These are phyloP conservation scores for Manis javanica DNA, from an alignment of 2,797 vertebrate species.

Conservation along the genomic window DNA sequence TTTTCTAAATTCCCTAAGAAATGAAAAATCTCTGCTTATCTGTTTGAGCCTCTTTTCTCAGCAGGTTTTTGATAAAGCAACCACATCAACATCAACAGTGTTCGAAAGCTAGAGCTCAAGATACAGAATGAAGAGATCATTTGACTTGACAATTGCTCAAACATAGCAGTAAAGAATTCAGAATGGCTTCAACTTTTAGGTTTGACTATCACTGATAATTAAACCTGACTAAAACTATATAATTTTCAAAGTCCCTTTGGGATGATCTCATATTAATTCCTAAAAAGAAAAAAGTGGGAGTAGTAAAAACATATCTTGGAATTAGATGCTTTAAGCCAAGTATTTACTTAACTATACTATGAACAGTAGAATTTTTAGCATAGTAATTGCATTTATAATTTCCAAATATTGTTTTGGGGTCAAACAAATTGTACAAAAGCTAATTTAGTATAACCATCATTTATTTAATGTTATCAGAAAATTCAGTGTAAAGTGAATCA, in stretches of 20 bases:
- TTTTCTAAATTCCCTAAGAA: neutral
- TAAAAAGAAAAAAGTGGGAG: neutral
- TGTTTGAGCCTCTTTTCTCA: conserved; percentile 13
- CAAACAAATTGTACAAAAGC: conserved; percentile 11
- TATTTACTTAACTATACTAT: neutral
- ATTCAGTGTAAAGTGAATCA: neutral
- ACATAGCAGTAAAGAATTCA: neutral
- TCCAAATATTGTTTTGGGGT: neutral
- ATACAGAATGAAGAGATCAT: neutral
- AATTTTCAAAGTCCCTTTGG: conserved; percentile 18
- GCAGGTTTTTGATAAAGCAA: neutral
- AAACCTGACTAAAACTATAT: neutral
- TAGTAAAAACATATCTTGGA: too few relatives aligned
- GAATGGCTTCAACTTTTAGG: neutral
- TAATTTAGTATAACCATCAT: neutral
- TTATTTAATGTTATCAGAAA: neutral
- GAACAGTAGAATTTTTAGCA: neutral
- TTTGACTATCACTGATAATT: conserved; percentile 32
- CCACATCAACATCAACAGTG: neutral
- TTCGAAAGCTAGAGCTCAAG: conserved; percentile 19
- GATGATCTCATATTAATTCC: neutral
- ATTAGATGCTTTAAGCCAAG: too few relatives aligned
- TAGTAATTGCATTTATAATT: neutral
- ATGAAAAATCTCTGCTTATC: neutral
- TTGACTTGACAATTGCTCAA: conserved; percentile 7